Percentiles rank a stretch among this genome's conserved stretches.
Conservation (phyloP, 2,888 invertebrate species). For the Mythimna albipuncta region DNA sequence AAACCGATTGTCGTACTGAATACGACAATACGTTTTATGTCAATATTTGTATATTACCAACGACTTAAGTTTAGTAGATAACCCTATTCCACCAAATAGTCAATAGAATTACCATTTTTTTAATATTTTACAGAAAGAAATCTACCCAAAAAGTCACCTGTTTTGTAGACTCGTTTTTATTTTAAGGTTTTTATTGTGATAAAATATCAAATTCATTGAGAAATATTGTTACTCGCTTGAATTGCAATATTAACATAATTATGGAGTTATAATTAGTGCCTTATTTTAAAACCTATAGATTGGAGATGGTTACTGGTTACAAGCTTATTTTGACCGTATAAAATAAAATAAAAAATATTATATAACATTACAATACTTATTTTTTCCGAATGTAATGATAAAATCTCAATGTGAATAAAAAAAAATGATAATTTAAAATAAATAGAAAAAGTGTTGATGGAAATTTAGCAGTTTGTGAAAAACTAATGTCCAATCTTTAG, state of each 20-base stretch:
- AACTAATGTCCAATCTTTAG: slow-evolving; percentile 11
- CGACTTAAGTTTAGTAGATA: slow-evolving; percentile 56
- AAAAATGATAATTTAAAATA: neutral
- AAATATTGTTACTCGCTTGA: slow-evolving; percentile 62
- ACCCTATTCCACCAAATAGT: slow-evolving; percentile 66
- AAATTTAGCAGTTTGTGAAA: slow-evolving; percentile 1
- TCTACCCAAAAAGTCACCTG: slow-evolving; percentile 31
- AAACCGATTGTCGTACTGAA: slow-evolving; percentile 21
- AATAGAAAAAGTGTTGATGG: neutral
- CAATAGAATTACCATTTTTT: slow-evolving; percentile 59
- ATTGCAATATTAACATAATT: slow-evolving; percentile 68
- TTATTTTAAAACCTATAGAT: slow-evolving; percentile 38
- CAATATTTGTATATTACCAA: slow-evolving; percentile 56
- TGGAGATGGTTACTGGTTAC: slow-evolving; percentile 15
- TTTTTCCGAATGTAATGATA: neutral
- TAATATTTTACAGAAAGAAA: slow-evolving; percentile 7
- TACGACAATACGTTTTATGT: slow-evolving; percentile 27
- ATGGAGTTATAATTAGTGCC: slow-evolving; percentile 75
- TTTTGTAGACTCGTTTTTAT: slow-evolving; percentile 39
- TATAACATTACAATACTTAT: neutral
- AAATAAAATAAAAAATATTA: too few relatives aligned
- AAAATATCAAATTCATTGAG: slow-evolving; percentile 60
- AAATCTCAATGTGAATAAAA: neutral
- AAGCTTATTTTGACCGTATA: neutral
- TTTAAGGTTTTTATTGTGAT: slow-evolving; percentile 65